Base-by-base conservation (phyloP, 2,888 invertebrate genomes). In the Malthinus flaveolus region DNA sequence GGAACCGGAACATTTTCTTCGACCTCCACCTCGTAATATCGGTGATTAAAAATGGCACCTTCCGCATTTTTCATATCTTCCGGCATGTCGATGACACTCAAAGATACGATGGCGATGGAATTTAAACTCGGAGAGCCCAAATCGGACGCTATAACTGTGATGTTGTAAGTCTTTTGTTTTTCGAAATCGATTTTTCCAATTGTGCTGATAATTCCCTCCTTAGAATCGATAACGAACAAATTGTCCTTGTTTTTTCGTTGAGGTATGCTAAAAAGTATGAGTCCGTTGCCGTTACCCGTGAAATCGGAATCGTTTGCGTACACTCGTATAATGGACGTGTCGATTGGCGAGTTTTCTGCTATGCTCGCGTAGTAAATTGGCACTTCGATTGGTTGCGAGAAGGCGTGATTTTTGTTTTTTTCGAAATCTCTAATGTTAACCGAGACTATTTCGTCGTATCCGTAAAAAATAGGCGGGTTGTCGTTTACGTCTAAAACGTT, bases 251-350 rank as follows among this genome's bases (percentile, higher is more conserved):
- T 83, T 62, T 84, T 87, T 62, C 82, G 82, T 59, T 88, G 86
- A 0, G 87, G 85, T 42, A 93, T 80, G 66, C 90, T 89, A 66
- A 89, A 94, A 0, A 93, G 78, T 1, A 94, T 86, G 39, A 93
- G 78, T 0, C 93, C 93, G 71, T 94, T 94, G n/a, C 93, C 93
- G 71, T 93, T 93, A 1, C 91, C 90, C 39, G 86, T 79, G 66
- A 91, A 91, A 74, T 95, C 94, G 9, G 90, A 87, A 77, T 95
- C 94, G 64, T 93, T 92, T 0, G 94, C 94, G 61, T 84, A 87
- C 1, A 94, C 85, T 76, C 86, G 86, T 0, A 87, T 85, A 0
- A 94, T 87, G 42, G 86, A 80, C 35, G 88, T 87, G 7, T 93
- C 93, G 0, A 90, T 82, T 3, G 88, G 86, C 9, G 86, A 84